Percentiles rank a stretch among this genome's conserved stretches.
Conservation (phyloP, 1,140 invertebrate genomes). For the Drosophila tristis region DNA sequence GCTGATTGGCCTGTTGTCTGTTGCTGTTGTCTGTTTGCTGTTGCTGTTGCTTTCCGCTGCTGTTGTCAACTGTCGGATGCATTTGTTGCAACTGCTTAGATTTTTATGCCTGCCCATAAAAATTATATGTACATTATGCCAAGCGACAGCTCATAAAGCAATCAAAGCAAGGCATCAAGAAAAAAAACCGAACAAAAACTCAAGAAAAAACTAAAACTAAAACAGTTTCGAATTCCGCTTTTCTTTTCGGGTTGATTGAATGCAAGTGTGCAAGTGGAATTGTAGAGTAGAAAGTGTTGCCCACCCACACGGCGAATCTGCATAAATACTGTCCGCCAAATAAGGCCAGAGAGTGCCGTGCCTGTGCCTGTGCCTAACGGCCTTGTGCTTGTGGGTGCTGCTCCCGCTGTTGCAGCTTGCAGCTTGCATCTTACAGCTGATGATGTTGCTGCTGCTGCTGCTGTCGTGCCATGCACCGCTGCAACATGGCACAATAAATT, state of each 20-base stretch:
- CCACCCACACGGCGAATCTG: conserved; percentile 68
- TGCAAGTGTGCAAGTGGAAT: conserved; percentile 54
- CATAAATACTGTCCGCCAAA: conserved; percentile 66
- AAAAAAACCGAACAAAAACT: conserved; percentile 7
- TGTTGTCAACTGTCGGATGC: conserved; percentile 77
- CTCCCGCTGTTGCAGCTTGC: conserved; percentile 27
- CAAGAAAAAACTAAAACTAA: conserved; percentile 11
- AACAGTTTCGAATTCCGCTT: conserved; percentile 18
- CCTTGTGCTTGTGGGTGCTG: conserved; percentile 65
- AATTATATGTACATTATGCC: conserved; percentile 55
- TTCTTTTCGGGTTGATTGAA: conserved; percentile 40
- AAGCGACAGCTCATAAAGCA: conserved; percentile 55
- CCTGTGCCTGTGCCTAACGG: conserved; percentile 24
- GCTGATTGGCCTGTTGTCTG: conserved; percentile 73
- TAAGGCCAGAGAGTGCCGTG: conserved; percentile 64
- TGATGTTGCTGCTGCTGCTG: conserved; percentile 51
- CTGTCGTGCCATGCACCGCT: conserved; percentile 35
- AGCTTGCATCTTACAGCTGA: conserved; percentile 38
- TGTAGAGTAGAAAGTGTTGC: conserved; percentile 68
- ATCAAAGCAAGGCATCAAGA: conserved; percentile 48
- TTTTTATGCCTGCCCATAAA: conserved; percentile 59
- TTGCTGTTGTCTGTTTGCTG: conserved; percentile 8
- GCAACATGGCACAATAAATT: conserved; percentile 71
- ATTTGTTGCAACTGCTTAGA: conserved; percentile 37
- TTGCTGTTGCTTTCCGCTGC: conserved; percentile 33